Evolutionary conservation across 2,888 invertebrate genomes (phyloP).

Genomic region (Tupiocoris notatus): DNA sequence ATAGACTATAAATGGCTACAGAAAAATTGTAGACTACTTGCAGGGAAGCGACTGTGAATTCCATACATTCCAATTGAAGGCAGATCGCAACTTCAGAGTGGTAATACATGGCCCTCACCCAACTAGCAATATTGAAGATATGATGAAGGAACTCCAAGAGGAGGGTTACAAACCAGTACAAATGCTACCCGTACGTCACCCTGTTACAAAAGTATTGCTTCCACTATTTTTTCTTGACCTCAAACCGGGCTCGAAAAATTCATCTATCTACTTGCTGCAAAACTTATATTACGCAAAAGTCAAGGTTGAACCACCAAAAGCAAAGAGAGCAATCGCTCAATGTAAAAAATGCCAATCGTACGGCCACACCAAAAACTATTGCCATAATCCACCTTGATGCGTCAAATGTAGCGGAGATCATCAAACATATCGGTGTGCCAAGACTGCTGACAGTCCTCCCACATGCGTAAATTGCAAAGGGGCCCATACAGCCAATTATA

Average conservation of each 20-base stretch:
- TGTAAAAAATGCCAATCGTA: not conserved
- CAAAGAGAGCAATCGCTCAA: not conserved
- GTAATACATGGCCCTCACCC: not conserved
- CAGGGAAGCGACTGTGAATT: not conserved
- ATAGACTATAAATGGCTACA: not conserved
- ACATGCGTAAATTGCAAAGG: not conserved
- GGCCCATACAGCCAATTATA: not conserved
- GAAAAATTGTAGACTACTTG: not conserved
- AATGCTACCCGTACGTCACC: not conserved
- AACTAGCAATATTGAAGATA: not conserved
- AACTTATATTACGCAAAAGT: not conserved
- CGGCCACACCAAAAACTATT: not conserved
- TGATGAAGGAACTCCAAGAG: not conserved
- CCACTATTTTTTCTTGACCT: conserved; percentile 4
- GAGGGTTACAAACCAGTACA: not conserved
- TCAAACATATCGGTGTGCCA: not conserved
- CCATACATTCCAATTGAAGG: not conserved
- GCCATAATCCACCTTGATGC: not conserved
- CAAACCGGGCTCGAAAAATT: not conserved
- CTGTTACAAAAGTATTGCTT: not conserved
- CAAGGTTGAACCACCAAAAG: not conserved
- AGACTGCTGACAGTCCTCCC: not conserved
- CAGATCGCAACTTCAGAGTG: not conserved
- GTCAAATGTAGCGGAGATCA: not conserved
- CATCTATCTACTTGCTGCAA: not conserved